phyloP scores from a whole-genome alignment of 2,113 vertebrate species.

The Lucifuga dentata region DNA sequence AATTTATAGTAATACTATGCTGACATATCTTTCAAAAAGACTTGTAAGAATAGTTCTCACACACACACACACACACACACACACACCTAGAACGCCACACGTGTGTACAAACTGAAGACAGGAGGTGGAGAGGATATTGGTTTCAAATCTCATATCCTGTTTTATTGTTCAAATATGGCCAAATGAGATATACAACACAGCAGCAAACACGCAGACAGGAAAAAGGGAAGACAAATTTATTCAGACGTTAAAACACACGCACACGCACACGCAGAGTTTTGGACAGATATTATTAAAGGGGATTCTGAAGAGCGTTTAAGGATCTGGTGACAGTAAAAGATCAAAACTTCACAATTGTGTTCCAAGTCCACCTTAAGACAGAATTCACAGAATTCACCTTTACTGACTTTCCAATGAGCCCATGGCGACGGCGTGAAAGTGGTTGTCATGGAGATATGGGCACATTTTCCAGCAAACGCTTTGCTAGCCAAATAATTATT shows the following conservation, averaged over 20 bases:
- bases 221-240: not conserved
- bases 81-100: not conserved
- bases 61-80: not conserved
- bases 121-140: conserved; percentile 45
- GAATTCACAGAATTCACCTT: conserved; percentile 16
- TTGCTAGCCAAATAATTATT: too few relatives aligned
- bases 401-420: conserved; percentile 20
- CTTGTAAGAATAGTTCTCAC: too few relatives aligned
- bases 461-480: conserved; percentile 29
- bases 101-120: conserved; percentile 22
- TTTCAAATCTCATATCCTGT: conserved; percentile 72
- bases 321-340: conserved; percentile 72
- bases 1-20: conserved; percentile 7
- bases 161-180: conserved; percentile 79
- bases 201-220: conserved; percentile 1
- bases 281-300: conserved; percentile 73
- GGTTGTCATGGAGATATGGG: conserved; percentile 39
- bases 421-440: conserved; percentile 20
- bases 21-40: not conserved
- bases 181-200: conserved; percentile 61
- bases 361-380: conserved; percentile 66
- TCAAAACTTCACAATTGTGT: conserved; percentile 27
- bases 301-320: conserved; percentile 73
- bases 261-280: conserved; percentile 8
- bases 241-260: too few relatives aligned